These are phyloP conservation scores for Acanthopleura granulata DNA, from an alignment of 2,888 invertebrate species.

Conservation along the genomic window DNA sequence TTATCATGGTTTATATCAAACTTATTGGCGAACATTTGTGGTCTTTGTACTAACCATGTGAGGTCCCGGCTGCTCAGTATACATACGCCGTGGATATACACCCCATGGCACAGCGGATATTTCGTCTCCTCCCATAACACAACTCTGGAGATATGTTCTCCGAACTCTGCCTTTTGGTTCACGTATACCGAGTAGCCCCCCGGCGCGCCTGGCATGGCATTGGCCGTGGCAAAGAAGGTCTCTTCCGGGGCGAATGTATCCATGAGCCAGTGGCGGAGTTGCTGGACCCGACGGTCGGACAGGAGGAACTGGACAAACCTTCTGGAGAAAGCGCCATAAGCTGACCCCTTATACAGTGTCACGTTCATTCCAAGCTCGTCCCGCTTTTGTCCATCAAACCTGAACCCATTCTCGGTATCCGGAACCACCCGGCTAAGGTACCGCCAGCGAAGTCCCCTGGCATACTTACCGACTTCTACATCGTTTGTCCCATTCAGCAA, in stretches of 20 bases:
- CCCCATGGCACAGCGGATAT: neutral
- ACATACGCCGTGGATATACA: neutral
- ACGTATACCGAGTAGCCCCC: neutral
- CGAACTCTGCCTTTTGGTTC: neutral
- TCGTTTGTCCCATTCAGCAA: slow-evolving; percentile 67
- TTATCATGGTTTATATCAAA: neutral
- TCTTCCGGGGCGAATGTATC: slow-evolving; percentile 66
- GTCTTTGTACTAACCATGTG: neutral
- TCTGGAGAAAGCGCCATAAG: slow-evolving; percentile 65
- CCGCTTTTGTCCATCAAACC: slow-evolving; percentile 36
- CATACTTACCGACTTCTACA: slow-evolving; percentile 62
- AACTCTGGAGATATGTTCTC: slow-evolving; percentile 3
- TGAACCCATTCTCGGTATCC: slow-evolving; percentile 25
- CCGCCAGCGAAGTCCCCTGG: slow-evolving; percentile 29
- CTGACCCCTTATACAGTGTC: slow-evolving; percentile 63
- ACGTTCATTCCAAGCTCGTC: slow-evolving; percentile 22
- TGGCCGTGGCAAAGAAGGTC: slow-evolving; percentile 66
- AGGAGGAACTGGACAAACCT: slow-evolving; percentile 62
- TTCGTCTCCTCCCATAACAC: neutral
- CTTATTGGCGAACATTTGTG: slow-evolving; percentile 9
- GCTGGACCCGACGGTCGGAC: slow-evolving; percentile 47
- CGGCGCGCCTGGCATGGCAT: slow-evolving; percentile 40
- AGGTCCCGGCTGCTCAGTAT: neutral
- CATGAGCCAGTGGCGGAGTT: slow-evolving; percentile 61
- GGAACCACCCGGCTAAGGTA: slow-evolving; percentile 38